Evolutionary conservation across 2,888 invertebrate genomes (phyloP).

Genomic region (Limnephilus auricula): DNA sequence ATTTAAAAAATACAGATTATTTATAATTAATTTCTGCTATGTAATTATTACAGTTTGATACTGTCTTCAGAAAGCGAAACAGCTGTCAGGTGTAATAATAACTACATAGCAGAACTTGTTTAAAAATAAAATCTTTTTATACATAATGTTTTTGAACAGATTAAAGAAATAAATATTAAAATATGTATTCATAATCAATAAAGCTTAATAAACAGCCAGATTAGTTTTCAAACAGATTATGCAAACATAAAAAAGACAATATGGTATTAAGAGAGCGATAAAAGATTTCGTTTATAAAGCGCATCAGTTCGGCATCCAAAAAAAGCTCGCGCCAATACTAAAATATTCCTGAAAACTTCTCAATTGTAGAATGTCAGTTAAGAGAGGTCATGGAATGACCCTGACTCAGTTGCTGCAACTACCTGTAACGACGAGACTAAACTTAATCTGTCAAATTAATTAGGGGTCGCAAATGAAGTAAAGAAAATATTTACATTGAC

Average conservation of each 20-base stretch:
- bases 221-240: neutral
- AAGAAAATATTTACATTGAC: conserved; percentile 1
- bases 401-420: neutral
- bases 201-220: neutral
- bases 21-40: too few species aligned
- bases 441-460: neutral
- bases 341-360: neutral
- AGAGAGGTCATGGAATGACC: conserved; percentile 5
- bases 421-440: neutral
- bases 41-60: too few species aligned
- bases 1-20: too few species aligned
- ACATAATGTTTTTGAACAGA: too few species aligned
- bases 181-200: neutral
- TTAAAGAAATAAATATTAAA: too few species aligned
- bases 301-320: neutral
- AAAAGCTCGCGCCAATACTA: neutral
- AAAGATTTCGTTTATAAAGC: neutral
- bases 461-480: neutral
- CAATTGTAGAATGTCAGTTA: neutral
- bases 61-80: too few species aligned
- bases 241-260: neutral
- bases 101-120: too few species aligned
- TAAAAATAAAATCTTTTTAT: too few species aligned
- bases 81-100: too few species aligned
- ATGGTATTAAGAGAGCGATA: neutral